Evolutionary conservation across 2,797 vertebrate species (phyloP).

Genomic region (Hydrolagus colliei): DNA sequence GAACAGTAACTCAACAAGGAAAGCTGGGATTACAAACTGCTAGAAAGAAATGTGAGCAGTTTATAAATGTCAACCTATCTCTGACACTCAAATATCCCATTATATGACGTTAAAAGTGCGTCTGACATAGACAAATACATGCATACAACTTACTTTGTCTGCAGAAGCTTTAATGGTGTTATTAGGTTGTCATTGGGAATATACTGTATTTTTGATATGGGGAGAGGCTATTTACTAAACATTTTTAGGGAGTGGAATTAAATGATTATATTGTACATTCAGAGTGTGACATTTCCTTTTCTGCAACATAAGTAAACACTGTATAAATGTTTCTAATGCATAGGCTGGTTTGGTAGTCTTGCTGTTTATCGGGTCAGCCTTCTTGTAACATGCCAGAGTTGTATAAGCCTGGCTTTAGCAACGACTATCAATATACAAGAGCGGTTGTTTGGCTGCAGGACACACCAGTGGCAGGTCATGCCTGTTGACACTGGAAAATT

Average conservation of each 20-base stretch:
- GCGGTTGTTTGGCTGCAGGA: too few relatives aligned
- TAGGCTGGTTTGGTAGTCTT: background rate
- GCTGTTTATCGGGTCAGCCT: background rate
- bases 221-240: background rate
- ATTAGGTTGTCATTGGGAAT: background rate
- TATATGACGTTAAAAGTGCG: background rate
- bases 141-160: background rate
- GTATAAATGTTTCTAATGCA: too few relatives aligned
- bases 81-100: background rate
- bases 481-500: too few relatives aligned
- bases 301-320: too few relatives aligned
- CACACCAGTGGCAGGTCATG: too few relatives aligned
- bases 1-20: background rate
- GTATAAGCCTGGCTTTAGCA: too few relatives aligned
- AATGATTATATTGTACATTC: background rate
- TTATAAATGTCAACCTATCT: background rate
- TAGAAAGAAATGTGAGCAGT: background rate
- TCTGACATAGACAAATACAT: background rate
- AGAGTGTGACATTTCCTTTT: too few relatives aligned
- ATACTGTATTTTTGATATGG: background rate
- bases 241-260: background rate
- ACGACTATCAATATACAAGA: too few relatives aligned
- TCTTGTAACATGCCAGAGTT: too few relatives aligned
- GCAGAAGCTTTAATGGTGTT: background rate
- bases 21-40: background rate